Evolutionary conservation across 2,888 invertebrate genomes (phyloP), one percentile per base, ranked within the genome.

Genomic region (Heliconius cydno): DNA sequence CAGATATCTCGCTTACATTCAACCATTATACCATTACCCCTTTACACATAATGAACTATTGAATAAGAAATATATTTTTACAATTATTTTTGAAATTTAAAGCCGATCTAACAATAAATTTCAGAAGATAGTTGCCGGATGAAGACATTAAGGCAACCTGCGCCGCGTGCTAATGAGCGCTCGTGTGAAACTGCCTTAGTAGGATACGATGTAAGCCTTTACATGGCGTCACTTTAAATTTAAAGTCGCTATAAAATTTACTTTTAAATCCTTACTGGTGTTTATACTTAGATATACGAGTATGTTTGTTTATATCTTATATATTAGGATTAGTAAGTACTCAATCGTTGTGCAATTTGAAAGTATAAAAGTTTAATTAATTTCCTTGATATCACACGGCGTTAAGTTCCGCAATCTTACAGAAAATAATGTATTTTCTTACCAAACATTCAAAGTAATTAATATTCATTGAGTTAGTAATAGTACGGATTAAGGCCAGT

Each of bases 121-220:
- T 81, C 73, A 76, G 79, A 81, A 84, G 83, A 83, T 83, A 84
- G 83, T 84, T 81, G 79, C 79, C 71, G 83, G 83, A 85, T 85
- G 82, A 81, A 85, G 84, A 85, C 84, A 85, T 85, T 84, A 85
- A 78, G 79, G 82, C 84, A 83, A 84, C 84, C 84, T 82, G 85
- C 81, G 84, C 80, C 77, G 83, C 81, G 77, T 83, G 83, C 84
- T 84, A 85, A 85, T 83, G 84, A 84, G 78, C 60, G 66, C 63
- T 60, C 79, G 73, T 76, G 78, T 80, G 80, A 77, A 76, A 79
- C 79, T 75, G 75, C 77, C 78, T 81, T 81, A 78, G 60, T 80
- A 68, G 57, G 77, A 63, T 67, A 67, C 63, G 57, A 6, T 68
- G 67, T 79, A 75, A 79, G 74, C 78, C 66, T 78, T 79, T 60